Conservation (phyloP, 2,113 vertebrate species). For the Dunckerocampus dactyliophorus region DNA sequence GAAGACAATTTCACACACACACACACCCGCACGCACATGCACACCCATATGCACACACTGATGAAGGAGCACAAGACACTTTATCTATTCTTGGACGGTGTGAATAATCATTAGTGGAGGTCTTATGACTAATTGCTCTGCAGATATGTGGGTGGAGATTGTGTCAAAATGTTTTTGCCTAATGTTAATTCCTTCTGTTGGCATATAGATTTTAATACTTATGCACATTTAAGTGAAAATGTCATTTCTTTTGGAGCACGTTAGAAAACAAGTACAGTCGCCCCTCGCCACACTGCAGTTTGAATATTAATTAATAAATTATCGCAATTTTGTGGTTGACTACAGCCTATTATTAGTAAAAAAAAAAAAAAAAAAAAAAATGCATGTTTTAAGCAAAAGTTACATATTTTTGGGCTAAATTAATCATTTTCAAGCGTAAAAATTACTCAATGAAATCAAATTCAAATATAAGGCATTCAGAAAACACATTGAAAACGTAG, state of each 20-base stretch:
- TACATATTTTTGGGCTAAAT: too few relatives aligned
- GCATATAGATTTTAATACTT: neutral
- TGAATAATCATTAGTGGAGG: constrained; percentile 36
- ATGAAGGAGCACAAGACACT: constrained; percentile 39
- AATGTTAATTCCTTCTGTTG: neutral
- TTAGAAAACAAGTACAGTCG: too few relatives aligned
- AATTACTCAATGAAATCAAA: too few relatives aligned
- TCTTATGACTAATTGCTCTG: constrained; percentile 45
- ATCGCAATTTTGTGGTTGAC: too few relatives aligned
- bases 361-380: too few relatives aligned
- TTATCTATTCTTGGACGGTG: constrained; percentile 53
- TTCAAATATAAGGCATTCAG: too few relatives aligned
- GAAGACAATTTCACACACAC: constrained; percentile 28
- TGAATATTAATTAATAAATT: too few relatives aligned
- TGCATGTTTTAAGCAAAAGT: too few relatives aligned
- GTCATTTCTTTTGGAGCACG: neutral
- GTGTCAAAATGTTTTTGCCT: constrained; percentile 19
- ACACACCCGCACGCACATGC: neutral
- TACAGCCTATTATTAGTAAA: too few relatives aligned
- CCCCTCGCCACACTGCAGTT: too few relatives aligned
- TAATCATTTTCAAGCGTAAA: too few relatives aligned
- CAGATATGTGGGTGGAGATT: constrained; percentile 15
- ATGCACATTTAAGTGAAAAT: neutral
- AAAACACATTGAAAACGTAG: too few relatives aligned
- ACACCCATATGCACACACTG: constrained; percentile 16